Percentiles rank a stretch among this genome's conserved stretches.
These are phyloP conservation scores for Trachelus stipa DNA, from an alignment of 2,888 invertebrate species.

Conservation along the genomic window DNA sequence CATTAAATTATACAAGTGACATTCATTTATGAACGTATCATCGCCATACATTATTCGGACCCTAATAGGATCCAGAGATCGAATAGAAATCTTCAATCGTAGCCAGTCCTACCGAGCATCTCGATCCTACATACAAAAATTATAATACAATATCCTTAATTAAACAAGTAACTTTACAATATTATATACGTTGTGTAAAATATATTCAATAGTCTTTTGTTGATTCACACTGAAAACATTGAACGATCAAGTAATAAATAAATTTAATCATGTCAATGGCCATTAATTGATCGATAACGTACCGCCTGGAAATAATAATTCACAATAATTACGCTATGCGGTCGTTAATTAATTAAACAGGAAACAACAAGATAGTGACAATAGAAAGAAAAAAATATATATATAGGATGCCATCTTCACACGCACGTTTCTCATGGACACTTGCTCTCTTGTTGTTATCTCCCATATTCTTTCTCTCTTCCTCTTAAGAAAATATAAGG, in stretches of 20 bases:
- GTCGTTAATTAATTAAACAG: background rate
- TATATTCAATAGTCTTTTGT: background rate
- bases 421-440: background rate
- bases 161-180: background rate
- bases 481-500: background rate
- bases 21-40: background rate
- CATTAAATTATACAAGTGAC: background rate
- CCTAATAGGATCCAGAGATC: background rate
- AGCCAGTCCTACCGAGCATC: background rate
- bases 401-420: background rate
- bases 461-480: background rate
- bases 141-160: background rate
- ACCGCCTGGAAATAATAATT: background rate
- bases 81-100: background rate
- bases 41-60: background rate
- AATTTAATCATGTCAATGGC: background rate
- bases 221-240: background rate
- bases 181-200: background rate
- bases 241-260: background rate
- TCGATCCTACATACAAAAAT: background rate
- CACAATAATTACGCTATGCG: background rate
- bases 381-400: background rate
- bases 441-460: background rate
- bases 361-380: background rate
- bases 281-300: background rate